Conservation (phyloP, 2,113 vertebrate species). For the Oncorhynchus mykiss region DNA sequence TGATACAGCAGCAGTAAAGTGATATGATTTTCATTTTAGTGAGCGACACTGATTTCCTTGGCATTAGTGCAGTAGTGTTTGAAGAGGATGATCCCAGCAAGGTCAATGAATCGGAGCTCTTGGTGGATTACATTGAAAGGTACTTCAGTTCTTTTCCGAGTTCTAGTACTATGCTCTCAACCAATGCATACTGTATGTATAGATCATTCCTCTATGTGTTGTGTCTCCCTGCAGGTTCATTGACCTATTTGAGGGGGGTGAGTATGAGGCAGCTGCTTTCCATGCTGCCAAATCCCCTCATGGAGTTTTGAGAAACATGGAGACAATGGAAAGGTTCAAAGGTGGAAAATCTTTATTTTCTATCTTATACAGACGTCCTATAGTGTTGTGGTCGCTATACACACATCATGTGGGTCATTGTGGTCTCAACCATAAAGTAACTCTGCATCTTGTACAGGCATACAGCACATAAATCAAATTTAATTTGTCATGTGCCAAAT, state of each 20-base stretch:
- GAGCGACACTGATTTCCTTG: conserved; percentile 14
- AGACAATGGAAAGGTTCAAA: conserved; percentile 69
- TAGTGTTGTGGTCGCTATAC: not conserved
- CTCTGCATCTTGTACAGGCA: not conserved
- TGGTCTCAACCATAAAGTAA: no score
- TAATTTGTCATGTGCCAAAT: no score
- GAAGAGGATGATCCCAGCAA: conserved; percentile 61
- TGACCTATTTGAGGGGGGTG: conserved; percentile 62
- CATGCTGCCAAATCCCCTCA: conserved; percentile 71
- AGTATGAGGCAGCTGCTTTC: conserved; percentile 72
- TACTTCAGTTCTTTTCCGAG: conserved; percentile 7
- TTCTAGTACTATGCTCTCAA: no score
- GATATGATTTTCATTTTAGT: conserved; percentile 10
- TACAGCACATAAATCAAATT: not conserved
- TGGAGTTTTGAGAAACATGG: conserved; percentile 71
- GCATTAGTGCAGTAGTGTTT: conserved; percentile 32
- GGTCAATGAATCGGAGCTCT: conserved; percentile 53
- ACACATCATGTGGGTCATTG: no score
- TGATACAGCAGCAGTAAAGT: not conserved
- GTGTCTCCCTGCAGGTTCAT: conserved; percentile 63
- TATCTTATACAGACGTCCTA: not conserved
- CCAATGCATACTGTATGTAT: no score
- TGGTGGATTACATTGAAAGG: conserved; percentile 70
- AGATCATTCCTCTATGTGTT: not conserved
- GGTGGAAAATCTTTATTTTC: conserved; percentile 25